Conservation (phyloP, 1,140 invertebrate genomes). For the Eumaeus atala region DNA sequence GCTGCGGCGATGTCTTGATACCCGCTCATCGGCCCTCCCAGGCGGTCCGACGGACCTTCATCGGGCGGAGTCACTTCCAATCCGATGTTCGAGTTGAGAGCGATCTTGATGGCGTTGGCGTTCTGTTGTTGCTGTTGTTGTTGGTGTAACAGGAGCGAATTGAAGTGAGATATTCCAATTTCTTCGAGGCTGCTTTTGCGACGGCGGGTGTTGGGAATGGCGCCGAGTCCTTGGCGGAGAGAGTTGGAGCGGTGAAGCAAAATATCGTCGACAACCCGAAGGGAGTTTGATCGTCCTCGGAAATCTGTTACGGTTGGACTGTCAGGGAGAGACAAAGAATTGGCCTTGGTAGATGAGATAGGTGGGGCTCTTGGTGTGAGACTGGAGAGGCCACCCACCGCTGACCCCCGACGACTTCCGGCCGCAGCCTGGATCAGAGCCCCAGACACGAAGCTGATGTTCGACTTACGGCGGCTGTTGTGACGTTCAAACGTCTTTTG, state of each 20-base stretch:
- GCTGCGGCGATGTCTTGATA: slow-evolving; percentile 69
- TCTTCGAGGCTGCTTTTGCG: slow-evolving; percentile 90
- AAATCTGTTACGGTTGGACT: slow-evolving; percentile 87
- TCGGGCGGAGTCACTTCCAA: slow-evolving; percentile 89
- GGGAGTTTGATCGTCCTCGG: slow-evolving; percentile 87
- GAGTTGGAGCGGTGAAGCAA: slow-evolving; percentile 88
- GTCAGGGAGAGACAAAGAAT: slow-evolving; percentile 90
- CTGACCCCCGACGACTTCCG: slow-evolving; percentile 75
- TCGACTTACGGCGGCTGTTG: slow-evolving; percentile 91
- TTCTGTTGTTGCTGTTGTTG: slow-evolving; percentile 78
- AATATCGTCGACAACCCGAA: slow-evolving; percentile 89
- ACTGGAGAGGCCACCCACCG: slow-evolving; percentile 75
- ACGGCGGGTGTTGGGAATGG: slow-evolving; percentile 62
- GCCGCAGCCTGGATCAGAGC: slow-evolving; percentile 78
- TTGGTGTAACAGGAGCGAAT: slow-evolving; percentile 76
- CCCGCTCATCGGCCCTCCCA: slow-evolving; percentile 57
- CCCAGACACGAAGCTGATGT: slow-evolving; percentile 91
- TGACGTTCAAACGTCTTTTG: slow-evolving; percentile 95
- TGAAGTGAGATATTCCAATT: slow-evolving; percentile 86
- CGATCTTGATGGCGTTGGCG: slow-evolving; percentile 83
- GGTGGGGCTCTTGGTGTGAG: slow-evolving; percentile 82
- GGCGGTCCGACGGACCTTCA: slow-evolving; percentile 77
- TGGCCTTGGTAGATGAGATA: slow-evolving; percentile 87
- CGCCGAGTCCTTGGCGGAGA: slow-evolving; percentile 82
- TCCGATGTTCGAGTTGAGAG: slow-evolving; percentile 89